Evolutionary conservation across 2,888 invertebrate genomes (phyloP).

Genomic region (Leucophora obtusa): DNA sequence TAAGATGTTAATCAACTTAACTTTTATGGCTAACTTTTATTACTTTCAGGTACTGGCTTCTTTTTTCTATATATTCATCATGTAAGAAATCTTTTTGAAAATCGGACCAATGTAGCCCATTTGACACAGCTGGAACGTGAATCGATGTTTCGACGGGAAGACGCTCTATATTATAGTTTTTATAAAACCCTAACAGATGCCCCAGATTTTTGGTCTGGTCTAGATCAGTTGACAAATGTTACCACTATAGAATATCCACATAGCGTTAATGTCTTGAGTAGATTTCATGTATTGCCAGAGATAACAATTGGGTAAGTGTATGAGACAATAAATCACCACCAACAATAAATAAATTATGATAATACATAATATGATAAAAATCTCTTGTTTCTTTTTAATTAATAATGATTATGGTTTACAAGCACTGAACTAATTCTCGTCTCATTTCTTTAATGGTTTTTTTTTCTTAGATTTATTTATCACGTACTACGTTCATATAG

Average conservation of each 20-base stretch:
- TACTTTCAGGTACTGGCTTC: slow-evolving; percentile 80
- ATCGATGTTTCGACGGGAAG: slow-evolving; percentile 91
- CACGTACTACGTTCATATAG: slow-evolving; percentile 69
- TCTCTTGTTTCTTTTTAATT: not conserved
- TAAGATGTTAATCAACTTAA: not conserved
- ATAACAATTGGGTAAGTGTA: slow-evolving; percentile 80
- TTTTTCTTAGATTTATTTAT: slow-evolving; percentile 71
- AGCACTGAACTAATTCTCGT: not conserved
- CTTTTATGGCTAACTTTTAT: not conserved
- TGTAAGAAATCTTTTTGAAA: slow-evolving; percentile 86
- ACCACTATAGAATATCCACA: slow-evolving; percentile 89
- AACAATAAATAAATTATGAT: not conserved
- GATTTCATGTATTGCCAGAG: slow-evolving; percentile 93
- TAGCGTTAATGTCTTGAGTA: slow-evolving; percentile 88
- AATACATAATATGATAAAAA: not conserved
- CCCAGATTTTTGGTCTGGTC: slow-evolving; percentile 82
- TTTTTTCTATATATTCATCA: slow-evolving; percentile 84
- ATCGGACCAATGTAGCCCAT: slow-evolving; percentile 90
- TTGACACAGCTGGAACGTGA: slow-evolving; percentile 89
- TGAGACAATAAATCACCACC: slow-evolving; percentile 4
- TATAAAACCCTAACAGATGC: slow-evolving; percentile 89
- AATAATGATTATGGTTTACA: not conserved
- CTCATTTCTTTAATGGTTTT: not conserved
- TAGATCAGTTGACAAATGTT: slow-evolving; percentile 84
- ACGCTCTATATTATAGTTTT: slow-evolving; percentile 94